Evolutionary conservation across 2,797 vertebrate genomes (phyloP).

Genomic region (Odontamblyopus lacepedii): DNA sequence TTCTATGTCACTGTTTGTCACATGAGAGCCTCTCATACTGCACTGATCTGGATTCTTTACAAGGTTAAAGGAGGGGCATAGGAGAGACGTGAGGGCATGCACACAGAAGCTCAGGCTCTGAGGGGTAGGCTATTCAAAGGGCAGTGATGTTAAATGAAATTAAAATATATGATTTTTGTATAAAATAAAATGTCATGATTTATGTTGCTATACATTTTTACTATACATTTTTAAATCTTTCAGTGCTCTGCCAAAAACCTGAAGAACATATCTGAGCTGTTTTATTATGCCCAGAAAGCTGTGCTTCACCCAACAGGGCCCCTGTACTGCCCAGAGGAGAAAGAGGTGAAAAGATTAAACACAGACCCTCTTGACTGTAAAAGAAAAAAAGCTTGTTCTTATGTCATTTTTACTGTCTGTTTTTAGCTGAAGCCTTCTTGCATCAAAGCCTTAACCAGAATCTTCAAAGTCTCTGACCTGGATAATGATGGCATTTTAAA

Average conservation of each 20-base stretch:
- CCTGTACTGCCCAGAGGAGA: conserved; percentile 96
- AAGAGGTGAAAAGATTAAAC: conserved; percentile 84
- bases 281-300: conserved; percentile 98
- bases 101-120: conserved; percentile 15
- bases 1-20: conserved; percentile 20
- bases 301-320: conserved; percentile 97
- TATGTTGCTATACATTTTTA: neutral
- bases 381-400: neutral
- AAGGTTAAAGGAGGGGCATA: conserved; percentile 43
- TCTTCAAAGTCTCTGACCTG: conserved; percentile 97
- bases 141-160: neutral
- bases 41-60: conserved; percentile 52
- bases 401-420: neutral
- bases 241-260: conserved; percentile 99
- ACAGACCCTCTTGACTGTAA: neutral
- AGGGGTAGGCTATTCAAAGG: neutral
- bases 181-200: neutral
- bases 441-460: conserved; percentile 93
- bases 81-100: conserved; percentile 51
- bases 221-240: conserved; percentile 4
- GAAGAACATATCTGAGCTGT: conserved; percentile 99
- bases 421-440: conserved; percentile 92
- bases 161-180: neutral
- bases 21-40: conserved; percentile 25
- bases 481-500: conserved; percentile 97